Base-by-base conservation (phyloP, 2,113 vertebrate genomes). In the Rissa tridactyla region DNA sequence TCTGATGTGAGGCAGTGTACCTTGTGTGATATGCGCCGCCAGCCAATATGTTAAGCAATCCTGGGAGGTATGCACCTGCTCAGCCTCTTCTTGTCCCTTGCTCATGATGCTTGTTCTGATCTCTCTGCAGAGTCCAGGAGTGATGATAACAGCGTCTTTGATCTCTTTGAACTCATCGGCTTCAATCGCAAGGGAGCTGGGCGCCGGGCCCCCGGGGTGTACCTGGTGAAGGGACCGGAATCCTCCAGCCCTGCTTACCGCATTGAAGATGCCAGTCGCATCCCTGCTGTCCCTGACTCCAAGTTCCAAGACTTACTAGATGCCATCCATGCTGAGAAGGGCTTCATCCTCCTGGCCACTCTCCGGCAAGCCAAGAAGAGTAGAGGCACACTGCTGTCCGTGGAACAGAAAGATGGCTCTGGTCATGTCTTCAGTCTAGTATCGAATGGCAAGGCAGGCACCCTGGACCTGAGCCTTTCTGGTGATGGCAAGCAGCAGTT, bases 251-350 rank as follows among this genome's bases (percentile, higher is more conserved):
- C 99, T 7, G 99, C 99, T 58, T 99, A 99, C 94, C 99, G 99
- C 86, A 98, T 99, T 47, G 98, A 99, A 78, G 98, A 99, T 83
- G 98, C 99, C 86, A 98, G 98, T 96, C 98, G 98, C 96, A 99
- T 99, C 93, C 99, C 99, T 94, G 93, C 98, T 6, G 96, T 99
- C 73, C 98, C 99, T 26, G 99, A 99, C 42, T 97, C 97, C 68
- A 98, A 98, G 97, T 99, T 99, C 98, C 98, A 99, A 98, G 99
- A 99, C 98, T 98, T 99, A 34, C 66, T 99, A 82, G 99, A 99
- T 96, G 98, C 99, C 66, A 98, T 99, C 83, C 98, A 99, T 49
- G 98, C 97, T 4, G 99, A 99, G 95, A 98, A 98, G 61, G 99
- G 99, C 38, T 99, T 99, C 96, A 98, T 99, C 69, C 98, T 99